A percentile compares a stretch with the other conserved stretches of the same genome.
These are phyloP conservation scores for Neolamprologus sp. DNA, from an alignment of 2,113 vertebrate species.

Conservation along the genomic window DNA sequence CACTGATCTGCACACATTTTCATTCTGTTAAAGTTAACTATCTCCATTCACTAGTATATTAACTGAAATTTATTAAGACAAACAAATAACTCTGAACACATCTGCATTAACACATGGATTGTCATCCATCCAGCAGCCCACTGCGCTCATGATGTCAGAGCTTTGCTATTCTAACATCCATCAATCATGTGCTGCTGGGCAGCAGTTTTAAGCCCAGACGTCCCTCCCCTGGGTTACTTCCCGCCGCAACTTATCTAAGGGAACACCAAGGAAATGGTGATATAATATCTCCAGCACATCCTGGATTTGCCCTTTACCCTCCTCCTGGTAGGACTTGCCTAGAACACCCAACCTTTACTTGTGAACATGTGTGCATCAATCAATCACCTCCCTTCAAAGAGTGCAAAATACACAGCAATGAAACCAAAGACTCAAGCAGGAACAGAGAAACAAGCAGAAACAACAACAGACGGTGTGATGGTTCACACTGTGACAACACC, in stretches of 20 bases:
- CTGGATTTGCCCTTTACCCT: neutral
- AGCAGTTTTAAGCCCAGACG: neutral
- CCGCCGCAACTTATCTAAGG: accelerated
- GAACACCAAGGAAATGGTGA: neutral
- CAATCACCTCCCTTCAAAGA: neutral
- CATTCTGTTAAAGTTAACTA: neutral
- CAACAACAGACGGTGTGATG: neutral
- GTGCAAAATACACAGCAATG: neutral
- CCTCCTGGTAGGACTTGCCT: neutral
- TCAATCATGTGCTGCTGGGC: neutral
- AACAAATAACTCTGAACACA: neutral
- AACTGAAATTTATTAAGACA: neutral
- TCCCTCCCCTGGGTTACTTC: neutral
- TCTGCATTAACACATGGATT: neutral
- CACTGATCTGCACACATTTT: neutral
- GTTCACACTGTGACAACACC: neutral
- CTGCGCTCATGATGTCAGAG: neutral
- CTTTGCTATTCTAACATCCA: neutral
- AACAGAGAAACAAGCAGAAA: neutral
- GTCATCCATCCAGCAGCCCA: neutral
- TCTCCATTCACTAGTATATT: neutral
- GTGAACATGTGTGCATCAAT: neutral
- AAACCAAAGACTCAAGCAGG: neutral
- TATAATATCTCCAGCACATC: neutral
- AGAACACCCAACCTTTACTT: neutral